These are phyloP conservation scores for Columbina picui DNA, from an alignment of 2,113 vertebrate genomes.

Conservation along the genomic window DNA sequence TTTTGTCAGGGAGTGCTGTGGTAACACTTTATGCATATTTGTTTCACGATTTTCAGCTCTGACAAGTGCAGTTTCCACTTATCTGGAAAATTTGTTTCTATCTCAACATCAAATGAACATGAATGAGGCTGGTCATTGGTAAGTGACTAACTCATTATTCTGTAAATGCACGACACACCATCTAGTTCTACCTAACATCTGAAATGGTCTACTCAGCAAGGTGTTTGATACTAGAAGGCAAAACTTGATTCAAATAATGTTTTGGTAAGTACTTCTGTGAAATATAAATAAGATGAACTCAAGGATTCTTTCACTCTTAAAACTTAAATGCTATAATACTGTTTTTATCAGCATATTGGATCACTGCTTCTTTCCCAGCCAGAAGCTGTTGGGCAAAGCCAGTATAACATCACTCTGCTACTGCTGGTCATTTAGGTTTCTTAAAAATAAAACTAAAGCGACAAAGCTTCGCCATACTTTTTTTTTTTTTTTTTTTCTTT, in stretches of 20 bases:
- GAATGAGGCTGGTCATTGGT: neutral
- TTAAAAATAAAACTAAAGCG: neutral
- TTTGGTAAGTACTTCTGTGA: neutral
- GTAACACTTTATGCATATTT: neutral
- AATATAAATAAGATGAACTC: neutral
- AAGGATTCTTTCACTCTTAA: neutral
- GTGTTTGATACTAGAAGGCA: neutral
- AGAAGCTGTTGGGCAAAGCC: neutral
- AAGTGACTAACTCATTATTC: neutral
- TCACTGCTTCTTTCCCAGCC: neutral
- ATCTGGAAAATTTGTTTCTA: neutral
- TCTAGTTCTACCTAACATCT: neutral
- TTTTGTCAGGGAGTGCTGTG: neutral
- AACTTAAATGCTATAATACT: neutral
- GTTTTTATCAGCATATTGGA: neutral
- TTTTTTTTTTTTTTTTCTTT: neutral
- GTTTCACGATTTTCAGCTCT: neutral
- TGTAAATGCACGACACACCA: rapidly evolving
- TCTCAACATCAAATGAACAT: neutral
- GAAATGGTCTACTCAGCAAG: neutral
- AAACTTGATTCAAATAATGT: neutral
- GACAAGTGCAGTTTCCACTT: neutral
- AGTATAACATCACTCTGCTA: neutral
- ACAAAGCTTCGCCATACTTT: neutral
- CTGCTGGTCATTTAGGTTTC: neutral